Evolutionary conservation across 2,888 invertebrate genomes (phyloP), one percentile per base, ranked within the genome.

Genomic region (Aleiodes alternator): DNA sequence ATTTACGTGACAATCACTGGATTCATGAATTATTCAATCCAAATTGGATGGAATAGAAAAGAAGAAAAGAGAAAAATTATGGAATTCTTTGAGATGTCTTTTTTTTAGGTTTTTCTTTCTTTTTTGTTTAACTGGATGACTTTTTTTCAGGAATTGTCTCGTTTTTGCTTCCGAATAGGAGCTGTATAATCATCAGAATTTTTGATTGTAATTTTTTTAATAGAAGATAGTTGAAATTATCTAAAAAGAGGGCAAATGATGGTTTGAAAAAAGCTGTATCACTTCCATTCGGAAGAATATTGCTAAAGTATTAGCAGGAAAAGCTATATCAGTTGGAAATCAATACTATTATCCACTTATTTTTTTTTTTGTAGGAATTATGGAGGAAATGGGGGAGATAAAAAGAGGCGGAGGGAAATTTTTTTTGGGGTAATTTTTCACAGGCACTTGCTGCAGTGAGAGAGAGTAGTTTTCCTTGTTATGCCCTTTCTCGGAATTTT

Each of bases 1-100:
- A 64, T 64, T 48, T 64, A 48, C 43, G 8, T 23, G 48, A 64
- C 61, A 61, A 61, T 43, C 14, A 48, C 23, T 64, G 29, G 5
- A 64, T 48, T 64, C 29, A 48, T 48, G 23, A 48, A 23, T 57
- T 57, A 29, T 57, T 14, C 5, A 11, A 23, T 29, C 23, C 5
- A 56, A 14, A 6, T 7, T 7, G 14, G 12, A 57, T 29, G 4
- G 12, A 23, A 34, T 59, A 31, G 2, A 59, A 12, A 53, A 53
- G 5, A 12, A 53, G 7, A 53, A 23, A 23, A 23, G 2, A 23
- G 23, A 6, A 34, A 34, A 34, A 34, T 34, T 4, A 34, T 6
- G 34, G 34, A 34, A 34, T 34, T 34, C 34, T 34, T 34, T 4
- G 4, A 34, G 34, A 34, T 34, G 34, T 34, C 0, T 34, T 34